Percentiles rank a stretch among this genome's conserved stretches.
These are phyloP conservation scores for Nephrotoma flavescens DNA, from an alignment of 2,888 invertebrate species.

Conservation along the genomic window DNA sequence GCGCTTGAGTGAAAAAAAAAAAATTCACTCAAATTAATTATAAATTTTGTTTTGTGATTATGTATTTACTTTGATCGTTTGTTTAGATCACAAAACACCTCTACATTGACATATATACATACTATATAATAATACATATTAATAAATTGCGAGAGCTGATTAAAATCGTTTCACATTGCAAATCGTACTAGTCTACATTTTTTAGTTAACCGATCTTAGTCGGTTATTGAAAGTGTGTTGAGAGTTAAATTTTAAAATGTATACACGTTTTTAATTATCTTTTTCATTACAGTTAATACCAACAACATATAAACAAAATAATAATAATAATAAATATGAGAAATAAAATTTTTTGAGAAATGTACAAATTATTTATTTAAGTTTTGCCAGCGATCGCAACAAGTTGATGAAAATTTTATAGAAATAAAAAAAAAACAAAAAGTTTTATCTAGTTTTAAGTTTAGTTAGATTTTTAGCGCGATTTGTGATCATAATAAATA, in stretches of 20 bases:
- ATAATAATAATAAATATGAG: not conserved
- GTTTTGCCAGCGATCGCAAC: not conserved
- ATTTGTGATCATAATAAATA: not conserved
- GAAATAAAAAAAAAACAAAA: not conserved
- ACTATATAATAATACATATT: too few species aligned
- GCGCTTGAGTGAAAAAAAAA: too few species aligned
- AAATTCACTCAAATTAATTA: too few species aligned
- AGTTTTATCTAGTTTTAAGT: not conserved
- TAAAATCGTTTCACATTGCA: not conserved
- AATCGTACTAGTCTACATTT: too few species aligned
- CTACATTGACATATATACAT: too few species aligned
- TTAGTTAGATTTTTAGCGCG: not conserved
- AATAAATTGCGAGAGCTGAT: not conserved
- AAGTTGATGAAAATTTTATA: not conserved
- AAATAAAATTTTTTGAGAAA: not conserved
- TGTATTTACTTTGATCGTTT: too few species aligned
- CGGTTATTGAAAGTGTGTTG: too few species aligned
- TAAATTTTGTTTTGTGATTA: too few species aligned
- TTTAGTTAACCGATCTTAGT: too few species aligned
- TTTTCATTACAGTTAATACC: not conserved
- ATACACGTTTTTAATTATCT: not conserved
- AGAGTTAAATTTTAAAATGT: not conserved
- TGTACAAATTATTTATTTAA: not conserved
- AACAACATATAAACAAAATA: not conserved
- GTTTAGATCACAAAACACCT: too few species aligned